A percentile compares a stretch with the other conserved stretches of the same genome.
Conservation (phyloP, 2,113 vertebrate genomes). For the Anseranas semipalmata region DNA sequence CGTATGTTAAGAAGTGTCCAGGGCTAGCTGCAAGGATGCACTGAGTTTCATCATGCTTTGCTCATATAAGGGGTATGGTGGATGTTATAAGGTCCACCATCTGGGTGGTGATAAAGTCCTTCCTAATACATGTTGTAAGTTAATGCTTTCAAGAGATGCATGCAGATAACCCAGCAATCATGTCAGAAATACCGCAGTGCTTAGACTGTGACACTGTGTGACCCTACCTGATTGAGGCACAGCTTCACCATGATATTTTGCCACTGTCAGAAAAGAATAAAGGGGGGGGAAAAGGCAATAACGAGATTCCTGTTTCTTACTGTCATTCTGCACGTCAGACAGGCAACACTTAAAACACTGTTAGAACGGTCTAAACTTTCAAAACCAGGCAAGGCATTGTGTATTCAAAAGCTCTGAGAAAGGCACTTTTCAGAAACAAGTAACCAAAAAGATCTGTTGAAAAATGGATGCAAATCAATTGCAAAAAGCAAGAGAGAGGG, state of each 20-base stretch:
- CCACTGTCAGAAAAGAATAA: background rate
- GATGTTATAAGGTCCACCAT: background rate
- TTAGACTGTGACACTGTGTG: background rate
- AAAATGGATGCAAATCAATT: background rate
- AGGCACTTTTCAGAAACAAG: constrained; percentile 28
- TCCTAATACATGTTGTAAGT: background rate
- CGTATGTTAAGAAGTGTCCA: background rate
- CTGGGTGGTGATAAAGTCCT: background rate
- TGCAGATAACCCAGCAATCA: background rate
- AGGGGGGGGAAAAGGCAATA: background rate
- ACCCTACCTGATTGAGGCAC: background rate
- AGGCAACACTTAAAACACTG: background rate
- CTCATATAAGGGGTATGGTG: background rate
- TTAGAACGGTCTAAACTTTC: background rate
- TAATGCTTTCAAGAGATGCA: background rate
- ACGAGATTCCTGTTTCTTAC: background rate
- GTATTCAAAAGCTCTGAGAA: background rate
- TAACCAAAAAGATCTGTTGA: background rate
- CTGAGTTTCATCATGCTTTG: background rate
- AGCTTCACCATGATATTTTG: background rate
- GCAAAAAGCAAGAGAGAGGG: background rate
- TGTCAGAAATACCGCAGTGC: background rate
- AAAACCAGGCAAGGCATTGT: background rate
- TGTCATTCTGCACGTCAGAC: background rate
- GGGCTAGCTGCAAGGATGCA: background rate